phyloP scores from a whole-genome alignment of 2,113 vertebrate genomes.

The Gymnorhina tibicen region DNA sequence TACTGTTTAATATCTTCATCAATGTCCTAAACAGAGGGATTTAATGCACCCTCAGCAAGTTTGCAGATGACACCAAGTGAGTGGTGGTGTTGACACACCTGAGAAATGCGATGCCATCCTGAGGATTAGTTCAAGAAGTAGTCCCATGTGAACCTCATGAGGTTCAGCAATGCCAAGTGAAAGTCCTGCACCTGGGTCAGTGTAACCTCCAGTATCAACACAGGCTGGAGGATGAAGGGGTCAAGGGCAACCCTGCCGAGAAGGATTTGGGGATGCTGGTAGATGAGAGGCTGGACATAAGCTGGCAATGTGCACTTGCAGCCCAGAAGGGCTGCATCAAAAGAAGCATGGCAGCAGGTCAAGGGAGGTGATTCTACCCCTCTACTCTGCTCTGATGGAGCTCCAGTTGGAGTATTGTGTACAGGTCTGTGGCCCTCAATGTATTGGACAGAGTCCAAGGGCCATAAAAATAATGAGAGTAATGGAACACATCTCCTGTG shows the following conservation, averaged over 20 bases:
- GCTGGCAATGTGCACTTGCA: not conserved
- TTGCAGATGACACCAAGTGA: not conserved
- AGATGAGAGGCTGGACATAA: not conserved
- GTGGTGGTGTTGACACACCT: rapidly evolving
- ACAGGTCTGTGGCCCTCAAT: not conserved
- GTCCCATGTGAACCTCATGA: not conserved
- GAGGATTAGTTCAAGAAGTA: not conserved
- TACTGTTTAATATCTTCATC: not conserved
- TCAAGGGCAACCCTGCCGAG: rapidly evolving
- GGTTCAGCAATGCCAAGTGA: not conserved
- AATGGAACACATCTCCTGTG: not conserved
- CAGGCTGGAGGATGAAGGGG: not conserved
- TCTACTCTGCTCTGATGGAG: not conserved
- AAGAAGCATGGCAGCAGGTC: not conserved
- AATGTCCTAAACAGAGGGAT: not conserved
- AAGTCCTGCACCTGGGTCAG: not conserved
- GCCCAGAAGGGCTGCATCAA: not conserved
- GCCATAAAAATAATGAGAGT: not conserved
- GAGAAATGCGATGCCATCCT: not conserved
- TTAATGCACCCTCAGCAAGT: not conserved
- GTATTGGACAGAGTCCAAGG: not conserved
- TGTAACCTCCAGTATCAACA: rapidly evolving
- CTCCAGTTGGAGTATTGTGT: not conserved
- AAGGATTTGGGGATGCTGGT: not conserved
- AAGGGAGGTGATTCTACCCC: not conserved